Conservation (phyloP, 2,113 vertebrate genomes). For the Irena cyanogastra region DNA sequence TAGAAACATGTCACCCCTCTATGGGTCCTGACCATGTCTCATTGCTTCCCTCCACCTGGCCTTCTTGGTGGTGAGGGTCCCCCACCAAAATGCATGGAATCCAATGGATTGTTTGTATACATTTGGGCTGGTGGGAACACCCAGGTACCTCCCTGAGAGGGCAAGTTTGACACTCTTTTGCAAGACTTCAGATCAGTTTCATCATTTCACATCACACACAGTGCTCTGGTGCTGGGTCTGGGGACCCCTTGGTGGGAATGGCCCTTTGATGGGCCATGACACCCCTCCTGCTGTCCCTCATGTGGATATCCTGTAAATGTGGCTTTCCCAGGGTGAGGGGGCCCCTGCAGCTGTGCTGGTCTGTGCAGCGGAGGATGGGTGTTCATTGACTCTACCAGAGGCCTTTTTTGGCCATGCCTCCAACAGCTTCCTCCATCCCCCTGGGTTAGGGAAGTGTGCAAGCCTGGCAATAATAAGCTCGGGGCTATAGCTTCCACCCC, state of each 20-base stretch:
- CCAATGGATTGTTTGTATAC: too few species aligned
- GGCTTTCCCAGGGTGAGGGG: background rate
- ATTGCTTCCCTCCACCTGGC: background rate
- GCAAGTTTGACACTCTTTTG: background rate
- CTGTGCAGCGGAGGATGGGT: rapidly evolving
- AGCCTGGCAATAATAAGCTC: background rate
- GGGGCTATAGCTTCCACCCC: background rate
- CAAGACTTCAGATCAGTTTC: background rate
- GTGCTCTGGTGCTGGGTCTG: background rate
- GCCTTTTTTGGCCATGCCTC: background rate
- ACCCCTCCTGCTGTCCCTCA: background rate
- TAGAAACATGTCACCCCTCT: background rate
- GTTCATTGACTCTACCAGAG: background rate
- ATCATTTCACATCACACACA: background rate
- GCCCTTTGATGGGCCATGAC: too few species aligned
- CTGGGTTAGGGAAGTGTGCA: background rate
- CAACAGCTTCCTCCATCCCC: background rate
- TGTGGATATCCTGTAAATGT: too few species aligned
- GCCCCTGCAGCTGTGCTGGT: background rate
- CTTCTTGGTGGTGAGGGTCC: background rate
- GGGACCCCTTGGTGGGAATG: too few species aligned
- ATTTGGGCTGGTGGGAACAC: background rate
- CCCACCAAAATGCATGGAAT: background rate
- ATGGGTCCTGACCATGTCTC: background rate
- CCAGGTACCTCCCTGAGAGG: background rate